Conservation (phyloP, 92 coral and sea anemone genomes). For the Porites cylindrica region DNA sequence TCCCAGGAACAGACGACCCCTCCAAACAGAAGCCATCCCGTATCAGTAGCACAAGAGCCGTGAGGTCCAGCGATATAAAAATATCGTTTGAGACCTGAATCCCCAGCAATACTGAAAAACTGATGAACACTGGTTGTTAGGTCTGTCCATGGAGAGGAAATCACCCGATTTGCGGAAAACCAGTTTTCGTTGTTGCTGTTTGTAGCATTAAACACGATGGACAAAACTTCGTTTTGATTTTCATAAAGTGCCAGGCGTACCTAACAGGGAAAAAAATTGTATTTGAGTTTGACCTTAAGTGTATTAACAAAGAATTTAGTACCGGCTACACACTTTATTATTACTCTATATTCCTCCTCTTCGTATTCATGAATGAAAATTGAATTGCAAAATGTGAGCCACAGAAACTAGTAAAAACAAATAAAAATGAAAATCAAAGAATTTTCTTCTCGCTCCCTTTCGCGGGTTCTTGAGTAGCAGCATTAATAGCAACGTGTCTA, state of each 20-base stretch:
- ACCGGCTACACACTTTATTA: no score
- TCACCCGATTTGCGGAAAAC: constrained; percentile 30
- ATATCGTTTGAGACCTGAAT: neutral
- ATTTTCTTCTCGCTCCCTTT: no score
- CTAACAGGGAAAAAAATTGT: neutral
- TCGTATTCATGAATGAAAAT: no score
- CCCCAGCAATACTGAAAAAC: neutral
- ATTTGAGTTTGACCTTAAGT: no score
- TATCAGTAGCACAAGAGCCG: constrained; percentile 1
- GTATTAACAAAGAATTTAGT: no score
- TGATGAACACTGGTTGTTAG: neutral
- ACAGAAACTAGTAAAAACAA: no score
- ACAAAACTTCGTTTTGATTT: constrained; percentile 5
- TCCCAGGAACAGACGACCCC: constrained; percentile 4
- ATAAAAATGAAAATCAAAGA: no score
- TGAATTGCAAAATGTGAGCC: no score
- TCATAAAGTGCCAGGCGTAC: constrained; percentile 37
- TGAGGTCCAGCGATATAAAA: neutral
- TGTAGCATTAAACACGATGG: constrained; percentile 20
- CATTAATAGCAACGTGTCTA: no score
- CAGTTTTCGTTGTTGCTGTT: constrained; percentile 15
- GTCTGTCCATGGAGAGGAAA: constrained; percentile 60
- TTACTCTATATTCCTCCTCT: no score
- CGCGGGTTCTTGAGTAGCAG: no score
- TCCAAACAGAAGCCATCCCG: constrained; percentile 20